Base-by-base conservation (phyloP, 2,113 vertebrate species). In the Pangasianodon hypophthalmus region DNA sequence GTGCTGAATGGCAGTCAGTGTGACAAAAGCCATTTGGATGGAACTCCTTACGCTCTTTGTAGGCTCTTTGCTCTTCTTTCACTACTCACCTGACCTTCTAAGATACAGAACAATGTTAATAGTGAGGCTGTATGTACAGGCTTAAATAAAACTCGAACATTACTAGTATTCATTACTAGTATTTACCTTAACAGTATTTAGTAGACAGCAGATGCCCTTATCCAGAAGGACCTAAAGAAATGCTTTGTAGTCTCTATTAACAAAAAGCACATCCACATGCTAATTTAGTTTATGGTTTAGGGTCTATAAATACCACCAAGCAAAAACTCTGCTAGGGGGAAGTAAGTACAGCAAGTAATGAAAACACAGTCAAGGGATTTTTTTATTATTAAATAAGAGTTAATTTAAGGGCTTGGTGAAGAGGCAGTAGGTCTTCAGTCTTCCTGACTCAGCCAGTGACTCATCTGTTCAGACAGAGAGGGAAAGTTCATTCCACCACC, bases 371-470 rank as follows among this genome's bases (percentile, higher is more conserved):
- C 37, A 41, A 21, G 44, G 44, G 73, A 11, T 48, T 77, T 46
- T 75, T 44, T 44, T 44, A 16, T 26, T 26, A 32, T 56, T 18
- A 24, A 0, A 24, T 6, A 14, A 24, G 41, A 44, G 19, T 19
- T 79, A 48, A 54, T 32, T 54, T 0, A 32, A 32, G 6, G 3
- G 48, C 50, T 54, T 81, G 48, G 79, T 54, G 29, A 81, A 81
- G 6, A 54, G 26, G n/a, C 16, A 32, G 29, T 56, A 32, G 0
- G 13, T 52, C 44, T 80, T 80, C 13, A 16, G 29, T 81, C 52
- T 83, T 83, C 7, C 81, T 83, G 81, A 41, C 32, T 37, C 52
- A 83, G 52, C n/a, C 48, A 58, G 18, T 83, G n/a, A 83, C n/a
- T 56, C 81, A 82, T 56, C n/a, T 32, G 50, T 19, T 56, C 80